Base-by-base conservation (phyloP, 2,888 invertebrate species). In the Merodon equestris region DNA sequence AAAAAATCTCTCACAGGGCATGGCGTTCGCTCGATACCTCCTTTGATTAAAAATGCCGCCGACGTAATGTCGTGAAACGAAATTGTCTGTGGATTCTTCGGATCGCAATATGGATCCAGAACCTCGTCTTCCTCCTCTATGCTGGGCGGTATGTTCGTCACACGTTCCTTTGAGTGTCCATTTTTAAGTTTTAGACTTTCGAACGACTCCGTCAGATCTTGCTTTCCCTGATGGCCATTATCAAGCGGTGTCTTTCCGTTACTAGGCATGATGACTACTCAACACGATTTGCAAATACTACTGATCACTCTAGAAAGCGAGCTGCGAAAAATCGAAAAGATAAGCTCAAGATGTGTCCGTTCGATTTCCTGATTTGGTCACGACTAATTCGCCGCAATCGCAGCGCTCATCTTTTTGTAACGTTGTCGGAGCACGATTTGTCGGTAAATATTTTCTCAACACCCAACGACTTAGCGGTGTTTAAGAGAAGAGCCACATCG, bases 11-110 rank as follows among this genome's bases (percentile, higher is more conserved):
- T 86, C 83, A 87, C 97, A 87, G 93, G 92, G 88, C 97, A 97
- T 60, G 97, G 96, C 64, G 97, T 97, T 84, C 92, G 92, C 71
- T 93, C 91, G 56, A 98, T 92, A 48, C 96, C 96, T 84, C 92
- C 92, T 87, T 94, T 94, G 74, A 98, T 96, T 86, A 94, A 93
- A 87, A 93, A 97, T 0, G 96, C 94, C 0, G 98, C 98, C 0
- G 95, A 95, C 12, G 95, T 95, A 38, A 97, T 93, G 87, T 97
- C 96, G 86, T 96, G 94, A 86, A 97, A 96, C 1, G 92, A 91
- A 56, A 97, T 92, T 83, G 89, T 91, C 60, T 92, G 91, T 0
- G 96, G 96, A 75, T 91, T 90, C 19, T 92, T 91, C 45, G 93
- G 93, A 86, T 93, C 91, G 85, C 95, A 95, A 70, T 79, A 86